Percentiles rank a stretch among this genome's conserved stretches.
phyloP scores from a whole-genome alignment of 1,140 invertebrate species.

The Pseudomyrmex pallidus region DNA sequence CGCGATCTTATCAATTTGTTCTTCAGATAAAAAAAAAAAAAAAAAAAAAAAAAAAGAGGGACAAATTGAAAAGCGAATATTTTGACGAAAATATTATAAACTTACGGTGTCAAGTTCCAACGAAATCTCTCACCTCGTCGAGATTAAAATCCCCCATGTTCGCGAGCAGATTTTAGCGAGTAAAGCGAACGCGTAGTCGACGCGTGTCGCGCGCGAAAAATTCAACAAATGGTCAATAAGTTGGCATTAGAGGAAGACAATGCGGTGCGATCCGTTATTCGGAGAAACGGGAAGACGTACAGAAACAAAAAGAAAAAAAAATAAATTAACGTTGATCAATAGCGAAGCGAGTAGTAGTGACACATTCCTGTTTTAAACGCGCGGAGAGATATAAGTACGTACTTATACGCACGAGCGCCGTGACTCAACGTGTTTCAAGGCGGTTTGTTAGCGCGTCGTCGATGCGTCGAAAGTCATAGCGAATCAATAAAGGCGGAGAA shows the following conservation, averaged over 20 bases:
- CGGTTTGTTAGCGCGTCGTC: slow-evolving; percentile 35
- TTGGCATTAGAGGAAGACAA: background rate
- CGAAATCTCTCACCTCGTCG: too few species aligned
- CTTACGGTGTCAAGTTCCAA: too few species aligned
- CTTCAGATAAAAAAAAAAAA: background rate
- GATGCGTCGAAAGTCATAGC: slow-evolving; percentile 53
- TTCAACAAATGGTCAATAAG: background rate
- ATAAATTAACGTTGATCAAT: slow-evolving; percentile 32
- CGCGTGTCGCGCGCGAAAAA: background rate
- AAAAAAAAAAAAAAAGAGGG: background rate
- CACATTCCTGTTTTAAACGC: slow-evolving; percentile 44
- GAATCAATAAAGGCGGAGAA: slow-evolving; percentile 50
- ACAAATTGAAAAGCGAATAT: too few species aligned
- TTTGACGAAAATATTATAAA: too few species aligned
- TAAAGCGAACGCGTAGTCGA: too few species aligned
- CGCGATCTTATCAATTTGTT: background rate
- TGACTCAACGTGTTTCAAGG: slow-evolving; percentile 43
- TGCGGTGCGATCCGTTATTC: slow-evolving; percentile 15
- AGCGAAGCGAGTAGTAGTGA: background rate
- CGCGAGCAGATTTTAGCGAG: too few species aligned
- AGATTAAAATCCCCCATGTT: too few species aligned
- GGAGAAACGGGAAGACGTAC: slow-evolving; percentile 7
- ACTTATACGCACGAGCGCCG: background rate
- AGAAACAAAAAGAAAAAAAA: background rate
- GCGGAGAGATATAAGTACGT: background rate